Evolutionary conservation across 1,140 invertebrate species (phyloP).

Genomic region (Heliconius hewitsoni): DNA sequence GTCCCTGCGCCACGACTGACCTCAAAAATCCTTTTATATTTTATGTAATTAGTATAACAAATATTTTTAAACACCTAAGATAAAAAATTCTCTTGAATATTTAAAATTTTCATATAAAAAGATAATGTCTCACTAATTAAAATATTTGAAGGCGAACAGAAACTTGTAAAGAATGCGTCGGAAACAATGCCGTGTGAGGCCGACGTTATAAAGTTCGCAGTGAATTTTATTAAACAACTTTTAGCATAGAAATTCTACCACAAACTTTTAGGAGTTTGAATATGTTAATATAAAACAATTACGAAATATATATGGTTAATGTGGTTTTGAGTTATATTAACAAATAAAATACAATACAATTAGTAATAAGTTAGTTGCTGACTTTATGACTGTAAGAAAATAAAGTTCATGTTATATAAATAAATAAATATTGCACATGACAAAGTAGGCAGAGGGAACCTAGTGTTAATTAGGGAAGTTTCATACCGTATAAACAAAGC

Average conservation of each 20-base stretch:
- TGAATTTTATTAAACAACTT: slow-evolving; percentile 26
- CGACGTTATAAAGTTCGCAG: slow-evolving; percentile 7
- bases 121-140: slow-evolving; percentile 18
- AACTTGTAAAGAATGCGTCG: slow-evolving; percentile 19
- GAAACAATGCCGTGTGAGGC: slow-evolving; percentile 5
- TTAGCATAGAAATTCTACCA: slow-evolving; percentile 6
- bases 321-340: background rate
- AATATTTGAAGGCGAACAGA: slow-evolving; percentile 24
- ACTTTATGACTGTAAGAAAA: background rate
- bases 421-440: no score
- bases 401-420: no score
- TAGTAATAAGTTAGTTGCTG: background rate
- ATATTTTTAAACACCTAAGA: background rate
- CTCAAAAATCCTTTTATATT: background rate
- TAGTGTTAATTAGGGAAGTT: no score
- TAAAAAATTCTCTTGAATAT: background rate
- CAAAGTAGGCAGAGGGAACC: no score
- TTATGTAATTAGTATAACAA: background rate
- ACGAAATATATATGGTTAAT: background rate
- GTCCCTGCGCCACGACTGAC: no score
- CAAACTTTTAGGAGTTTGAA: slow-evolving; percentile 5
- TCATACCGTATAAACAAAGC: no score
- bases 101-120: background rate
- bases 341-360: background rate
- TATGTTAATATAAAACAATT: slow-evolving; percentile 1